Base-by-base conservation (phyloP, 2,888 invertebrate species). In the Diogma glabrata region DNA sequence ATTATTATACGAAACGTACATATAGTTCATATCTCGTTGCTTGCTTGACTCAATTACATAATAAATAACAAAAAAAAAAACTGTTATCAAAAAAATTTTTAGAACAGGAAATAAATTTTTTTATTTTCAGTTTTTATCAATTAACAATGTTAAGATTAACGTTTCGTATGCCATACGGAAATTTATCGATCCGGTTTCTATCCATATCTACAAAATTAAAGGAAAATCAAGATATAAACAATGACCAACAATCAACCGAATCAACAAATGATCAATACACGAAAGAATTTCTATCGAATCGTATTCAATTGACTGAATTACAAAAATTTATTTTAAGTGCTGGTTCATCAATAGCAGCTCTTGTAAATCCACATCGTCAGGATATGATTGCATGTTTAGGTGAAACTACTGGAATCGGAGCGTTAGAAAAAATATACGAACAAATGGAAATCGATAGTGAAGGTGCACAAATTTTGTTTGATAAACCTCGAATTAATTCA, bases 311-410 rank as follows among this genome's bases (percentile, higher is more conserved):
- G 22, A 81, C 74, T 53, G 55, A 66, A 46, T 76, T 93, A 58
- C 96, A 99, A 73, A 87, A 78, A 66, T 64, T 77, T 1, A 60
- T 92, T 12, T 73, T 99, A 30, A 76, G 85, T 14, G 73, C 81
- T n/a, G 96, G 96, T 8, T 89, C 95, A n/a, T 90, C 93, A 17
- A 72, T 82, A 22, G 75, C 89, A 50, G 82, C 93, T 1, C 70
- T 97, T 40, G 61, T 84, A 9, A 80, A 94, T 72, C 97, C 97
- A 14, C 20, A 68, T 52, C 73, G 87, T 55, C 86, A 80, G 16
- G 95, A 97, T 65, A 92, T 94, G 90, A 89, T 97, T 58, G 93
- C 95, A 19, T 88, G 91, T 57, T 76, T 95, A 58, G 94, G 93
- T 1, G 96, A 97, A 73, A 87, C 92, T 1, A 91, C 94, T 9